phyloP scores from a whole-genome alignment of 1,140 invertebrate species.

The Brachionus calyciflorus region DNA sequence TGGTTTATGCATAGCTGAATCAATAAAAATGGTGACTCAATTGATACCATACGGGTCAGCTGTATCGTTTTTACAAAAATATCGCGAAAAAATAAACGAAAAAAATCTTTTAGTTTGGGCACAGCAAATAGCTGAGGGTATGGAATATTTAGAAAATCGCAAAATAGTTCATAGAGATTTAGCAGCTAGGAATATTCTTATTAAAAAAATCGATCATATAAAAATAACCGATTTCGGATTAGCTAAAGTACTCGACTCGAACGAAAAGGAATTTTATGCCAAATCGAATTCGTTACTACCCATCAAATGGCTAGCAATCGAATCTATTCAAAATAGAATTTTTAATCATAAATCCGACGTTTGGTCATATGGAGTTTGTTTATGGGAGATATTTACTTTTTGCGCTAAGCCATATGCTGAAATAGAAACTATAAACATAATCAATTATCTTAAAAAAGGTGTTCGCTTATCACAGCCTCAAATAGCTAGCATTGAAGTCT shows the following conservation, averaged over 20 bases:
- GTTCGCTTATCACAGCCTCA: neutral
- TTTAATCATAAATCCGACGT: constrained; percentile 41
- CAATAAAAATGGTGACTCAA: constrained; percentile 17
- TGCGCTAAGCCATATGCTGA: constrained; percentile 78
- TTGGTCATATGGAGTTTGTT: constrained; percentile 45
- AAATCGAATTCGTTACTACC: constrained; percentile 81
- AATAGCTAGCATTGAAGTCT: constrained; percentile 21
- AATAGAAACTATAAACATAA: constrained; percentile 26
- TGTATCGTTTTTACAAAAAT: neutral
- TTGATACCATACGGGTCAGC: constrained; percentile 13
- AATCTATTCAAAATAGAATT: constrained; percentile 9
- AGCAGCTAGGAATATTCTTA: constrained; percentile 89
- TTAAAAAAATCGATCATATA: constrained; percentile 59
- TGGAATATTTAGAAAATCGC: constrained; percentile 90
- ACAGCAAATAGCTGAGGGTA: constrained; percentile 91
- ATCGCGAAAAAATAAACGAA: neutral
- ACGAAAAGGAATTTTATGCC: constrained; percentile 69
- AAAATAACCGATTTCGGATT: constrained; percentile 60
- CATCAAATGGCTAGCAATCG: constrained; percentile 30
- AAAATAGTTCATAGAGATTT: constrained; percentile 95
- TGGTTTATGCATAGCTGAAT: constrained; percentile 8
- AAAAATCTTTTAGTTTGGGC: constrained; percentile 82
- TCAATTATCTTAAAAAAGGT: constrained; percentile 8
- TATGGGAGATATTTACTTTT: constrained; percentile 45
- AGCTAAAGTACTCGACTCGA: constrained; percentile 62